Percentiles rank a stretch among this genome's conserved stretches.
Conservation (phyloP, 92 coral and sea anemone genomes). For the Epizoanthus illoricatus region DNA sequence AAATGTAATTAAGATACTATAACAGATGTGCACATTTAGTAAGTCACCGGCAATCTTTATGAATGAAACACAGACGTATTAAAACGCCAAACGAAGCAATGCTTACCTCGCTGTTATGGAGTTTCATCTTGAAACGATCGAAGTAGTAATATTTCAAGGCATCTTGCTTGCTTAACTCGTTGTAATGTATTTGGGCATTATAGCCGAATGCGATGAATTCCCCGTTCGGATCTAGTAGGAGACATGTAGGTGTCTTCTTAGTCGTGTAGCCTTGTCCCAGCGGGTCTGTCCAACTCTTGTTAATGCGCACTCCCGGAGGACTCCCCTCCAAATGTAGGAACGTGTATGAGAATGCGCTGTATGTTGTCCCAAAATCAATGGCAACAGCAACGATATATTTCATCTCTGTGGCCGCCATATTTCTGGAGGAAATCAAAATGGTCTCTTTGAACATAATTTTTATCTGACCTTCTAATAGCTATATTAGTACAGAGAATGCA, state of each 20-base stretch:
- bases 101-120: not conserved
- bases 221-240: not conserved
- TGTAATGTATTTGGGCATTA: not conserved
- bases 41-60: too few relatives aligned
- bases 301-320: not conserved
- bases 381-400: not conserved
- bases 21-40: too few relatives aligned
- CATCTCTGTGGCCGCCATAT: not conserved
- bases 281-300: not conserved
- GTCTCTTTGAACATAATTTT: too few relatives aligned
- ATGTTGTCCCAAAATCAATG: conserved; percentile 4
- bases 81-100: too few relatives aligned
- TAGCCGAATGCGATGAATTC: not conserved
- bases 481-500: too few relatives aligned
- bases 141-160: not conserved
- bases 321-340: not conserved
- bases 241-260: not conserved
- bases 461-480: too few relatives aligned
- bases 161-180: not conserved
- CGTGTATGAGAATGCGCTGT: not conserved
- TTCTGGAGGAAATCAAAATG: not conserved
- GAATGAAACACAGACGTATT: too few relatives aligned
- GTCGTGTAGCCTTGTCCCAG: not conserved
- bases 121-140: conserved; percentile 6
- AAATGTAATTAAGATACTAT: too few relatives aligned